phyloP scores from a whole-genome alignment of 2,113 vertebrate species.

The Erythrocercus mccallii region DNA sequence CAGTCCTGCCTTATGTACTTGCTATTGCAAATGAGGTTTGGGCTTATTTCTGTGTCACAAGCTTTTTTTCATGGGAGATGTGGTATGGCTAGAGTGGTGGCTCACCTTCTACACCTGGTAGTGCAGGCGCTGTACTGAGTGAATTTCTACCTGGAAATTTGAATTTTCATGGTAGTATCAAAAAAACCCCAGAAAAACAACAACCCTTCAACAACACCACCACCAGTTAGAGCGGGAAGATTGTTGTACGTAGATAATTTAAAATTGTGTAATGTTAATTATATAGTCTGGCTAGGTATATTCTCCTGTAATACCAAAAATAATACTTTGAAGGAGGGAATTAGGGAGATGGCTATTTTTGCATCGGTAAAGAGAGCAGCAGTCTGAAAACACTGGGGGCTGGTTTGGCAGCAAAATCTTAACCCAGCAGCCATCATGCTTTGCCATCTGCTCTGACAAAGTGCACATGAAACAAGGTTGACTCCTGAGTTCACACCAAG shows the following conservation, averaged over 20 bases:
- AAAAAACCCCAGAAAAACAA: background rate
- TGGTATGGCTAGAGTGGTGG: rapidly evolving
- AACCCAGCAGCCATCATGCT: background rate
- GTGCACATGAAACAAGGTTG: background rate
- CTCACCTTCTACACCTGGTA: background rate
- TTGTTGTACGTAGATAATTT: background rate
- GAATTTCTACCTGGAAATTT: background rate
- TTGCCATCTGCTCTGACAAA: constrained; percentile 26
- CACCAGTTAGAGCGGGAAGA: background rate
- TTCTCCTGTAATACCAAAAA: background rate
- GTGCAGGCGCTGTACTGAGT: background rate
- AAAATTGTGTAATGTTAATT: constrained; percentile 26
- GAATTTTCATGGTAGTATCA: background rate
- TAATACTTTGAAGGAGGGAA: background rate
- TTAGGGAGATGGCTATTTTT: background rate
- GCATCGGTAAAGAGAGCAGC: background rate
- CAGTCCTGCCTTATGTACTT: background rate
- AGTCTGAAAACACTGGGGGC: constrained; percentile 16
- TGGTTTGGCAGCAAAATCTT: constrained; percentile 14
- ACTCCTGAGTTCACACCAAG: background rate
- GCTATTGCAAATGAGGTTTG: background rate
- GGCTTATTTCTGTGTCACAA: background rate
- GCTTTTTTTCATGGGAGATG: background rate
- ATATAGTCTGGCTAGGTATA: background rate
- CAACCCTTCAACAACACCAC: background rate